phyloP scores from a whole-genome alignment of 2,888 invertebrate species.

The Dolichomitus sp. region DNA sequence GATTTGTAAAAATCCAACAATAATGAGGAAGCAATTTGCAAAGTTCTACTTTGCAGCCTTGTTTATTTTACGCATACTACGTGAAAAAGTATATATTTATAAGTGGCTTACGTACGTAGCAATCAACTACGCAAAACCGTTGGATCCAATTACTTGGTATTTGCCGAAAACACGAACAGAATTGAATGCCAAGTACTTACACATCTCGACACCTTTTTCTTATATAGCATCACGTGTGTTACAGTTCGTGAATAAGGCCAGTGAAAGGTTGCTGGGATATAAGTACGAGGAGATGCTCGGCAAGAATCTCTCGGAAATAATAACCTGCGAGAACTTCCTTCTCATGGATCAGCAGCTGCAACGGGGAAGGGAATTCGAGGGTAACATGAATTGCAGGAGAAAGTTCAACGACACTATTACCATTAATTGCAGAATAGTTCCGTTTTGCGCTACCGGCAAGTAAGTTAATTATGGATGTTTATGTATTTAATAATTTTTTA shows the following conservation, averaged over 20 bases:
- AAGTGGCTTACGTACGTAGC: conserved; percentile 5
- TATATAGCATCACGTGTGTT: conserved; percentile 70
- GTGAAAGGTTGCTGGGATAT: conserved; percentile 94
- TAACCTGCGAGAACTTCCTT: conserved; percentile 87
- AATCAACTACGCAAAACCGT: conserved; percentile 31
- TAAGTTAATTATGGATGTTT: conserved; percentile 76
- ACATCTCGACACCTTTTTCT: conserved; percentile 20
- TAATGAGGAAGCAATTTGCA: too few species aligned
- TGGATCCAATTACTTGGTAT: conserved; percentile 4
- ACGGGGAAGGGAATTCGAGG: conserved; percentile 92
- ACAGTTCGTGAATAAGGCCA: conserved; percentile 95
- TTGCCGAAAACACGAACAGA: conserved; percentile 5
- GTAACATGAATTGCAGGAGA: conserved; percentile 90
- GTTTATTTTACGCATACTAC: too few species aligned
- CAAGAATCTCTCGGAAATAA: conserved; percentile 88
- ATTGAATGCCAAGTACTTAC: background rate
- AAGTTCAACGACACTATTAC: conserved; percentile 93
- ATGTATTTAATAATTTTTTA: background rate
- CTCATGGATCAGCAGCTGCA: conserved; percentile 89
- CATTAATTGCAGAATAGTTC: conserved; percentile 93
- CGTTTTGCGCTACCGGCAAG: conserved; percentile 90
- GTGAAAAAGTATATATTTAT: background rate
- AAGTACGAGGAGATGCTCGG: conserved; percentile 89
- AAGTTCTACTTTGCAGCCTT: too few species aligned
- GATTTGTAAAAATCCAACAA: too few species aligned